Evolutionary conservation across 2,888 invertebrate genomes (phyloP).

Genomic region (Rhaphigaster nebulosa): DNA sequence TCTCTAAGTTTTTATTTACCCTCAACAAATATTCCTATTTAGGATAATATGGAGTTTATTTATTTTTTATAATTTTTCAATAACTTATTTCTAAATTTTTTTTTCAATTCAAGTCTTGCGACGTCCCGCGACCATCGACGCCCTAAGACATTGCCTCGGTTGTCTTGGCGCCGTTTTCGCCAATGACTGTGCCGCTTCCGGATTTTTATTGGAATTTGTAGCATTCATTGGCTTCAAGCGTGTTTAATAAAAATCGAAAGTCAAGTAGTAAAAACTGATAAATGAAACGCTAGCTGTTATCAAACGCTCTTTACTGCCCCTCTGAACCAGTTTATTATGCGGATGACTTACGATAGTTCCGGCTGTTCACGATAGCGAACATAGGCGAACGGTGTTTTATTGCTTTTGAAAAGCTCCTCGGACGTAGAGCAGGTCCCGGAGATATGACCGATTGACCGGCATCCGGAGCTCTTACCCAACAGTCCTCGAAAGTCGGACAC

Average conservation of each 20-base stretch:
- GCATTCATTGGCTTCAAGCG: background rate
- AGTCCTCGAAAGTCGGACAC: constrained; percentile 26
- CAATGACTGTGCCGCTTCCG: background rate
- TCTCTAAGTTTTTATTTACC: too few species aligned
- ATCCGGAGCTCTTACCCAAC: background rate
- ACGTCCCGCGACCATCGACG: too few species aligned
- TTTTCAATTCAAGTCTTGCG: too few species aligned
- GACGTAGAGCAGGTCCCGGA: background rate
- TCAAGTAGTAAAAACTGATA: background rate
- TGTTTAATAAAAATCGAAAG: background rate
- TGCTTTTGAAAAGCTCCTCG: background rate
- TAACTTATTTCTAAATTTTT: too few species aligned
- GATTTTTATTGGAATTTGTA: background rate
- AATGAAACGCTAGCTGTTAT: background rate
- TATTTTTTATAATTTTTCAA: too few species aligned
- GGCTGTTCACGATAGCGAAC: background rate
- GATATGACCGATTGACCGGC: constrained; percentile 21
- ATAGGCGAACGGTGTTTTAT: background rate
- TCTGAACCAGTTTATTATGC: background rate
- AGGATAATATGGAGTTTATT: too few species aligned
- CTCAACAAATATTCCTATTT: too few species aligned
- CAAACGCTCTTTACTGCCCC: background rate
- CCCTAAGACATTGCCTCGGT: too few species aligned
- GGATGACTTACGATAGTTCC: background rate
- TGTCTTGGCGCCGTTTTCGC: too few species aligned